phyloP scores from a whole-genome alignment of 35 echinoderm and acorn worm genomes.

The Holothuria glaberrima region DNA sequence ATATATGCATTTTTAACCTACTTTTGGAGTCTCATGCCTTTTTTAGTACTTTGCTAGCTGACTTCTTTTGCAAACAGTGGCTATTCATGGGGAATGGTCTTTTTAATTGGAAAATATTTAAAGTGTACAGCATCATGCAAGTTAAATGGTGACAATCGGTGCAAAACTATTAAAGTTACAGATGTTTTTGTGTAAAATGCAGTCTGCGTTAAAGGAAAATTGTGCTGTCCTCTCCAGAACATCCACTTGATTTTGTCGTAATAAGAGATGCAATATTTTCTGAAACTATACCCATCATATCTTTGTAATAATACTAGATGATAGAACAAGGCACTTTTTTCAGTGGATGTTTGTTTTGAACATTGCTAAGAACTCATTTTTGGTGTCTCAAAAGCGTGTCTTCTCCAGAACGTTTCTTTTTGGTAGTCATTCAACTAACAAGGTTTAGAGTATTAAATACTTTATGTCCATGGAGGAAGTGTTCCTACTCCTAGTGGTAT shows the following conservation, averaged over 20 bases:
- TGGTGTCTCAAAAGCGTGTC: background rate
- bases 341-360: too few relatives aligned
- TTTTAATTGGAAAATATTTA: background rate
- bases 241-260: background rate
- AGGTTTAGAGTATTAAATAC: too few relatives aligned
- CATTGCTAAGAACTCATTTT: too few relatives aligned
- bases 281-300: too few relatives aligned
- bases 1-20: constrained; percentile 19
- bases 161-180: background rate
- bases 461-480: background rate
- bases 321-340: too few relatives aligned
- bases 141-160: background rate
- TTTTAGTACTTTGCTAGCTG: background rate
- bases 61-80: background rate
- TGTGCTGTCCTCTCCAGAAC: constrained; percentile 19
- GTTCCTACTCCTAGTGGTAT: background rate
- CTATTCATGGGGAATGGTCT: background rate
- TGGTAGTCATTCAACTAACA: too few relatives aligned
- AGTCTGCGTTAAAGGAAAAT: background rate
- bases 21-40: background rate
- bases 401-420: too few relatives aligned
- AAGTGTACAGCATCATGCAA: background rate
- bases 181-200: background rate
- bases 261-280: too few relatives aligned
- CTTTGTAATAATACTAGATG: too few relatives aligned